Evolutionary conservation across 1,140 invertebrate species (phyloP), one percentile per base, ranked within the genome.

Genomic region (Ceratina japonica): DNA sequence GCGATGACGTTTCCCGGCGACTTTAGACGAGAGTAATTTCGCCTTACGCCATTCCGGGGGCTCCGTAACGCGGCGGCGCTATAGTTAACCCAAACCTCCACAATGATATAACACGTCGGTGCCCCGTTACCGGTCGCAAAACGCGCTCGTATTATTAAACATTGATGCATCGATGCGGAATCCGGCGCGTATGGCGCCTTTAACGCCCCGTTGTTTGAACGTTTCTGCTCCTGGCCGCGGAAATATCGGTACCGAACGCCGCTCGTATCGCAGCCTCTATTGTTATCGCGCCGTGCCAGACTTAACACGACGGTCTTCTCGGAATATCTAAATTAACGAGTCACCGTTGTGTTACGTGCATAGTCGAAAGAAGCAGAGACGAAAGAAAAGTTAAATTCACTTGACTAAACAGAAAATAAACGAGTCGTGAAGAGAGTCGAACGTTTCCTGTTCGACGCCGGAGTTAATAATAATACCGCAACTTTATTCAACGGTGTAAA

Each of bases 161-260:
- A 58, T 71, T 71, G 75, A 71, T 37, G 20, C 75, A 77, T 77
- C 58, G 10, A 0, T 10, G 27, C 44, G 44, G 68, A 77, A 77
- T 71, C 13, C 56, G 27, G 7, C 44, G 24, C 44, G 44, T 62
- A 58, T 27, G 10, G 37, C 58, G 16, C 37, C 24, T 61, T 72
- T 72, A 72, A 56, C 56, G 52, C 7, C 51, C 18, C 5, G 27
- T 56, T 56, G 54, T 56, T 70, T 70, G 20, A 20, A 56, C 66
- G 51, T 56, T 16, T 8, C 18, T 15, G 18, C 16, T 15, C 0
- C 16, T 10, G 22, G n/a, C 51, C 8, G 44, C 2, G 54, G 69
- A 49, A 71, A 59, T 27, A 59, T 61, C n/a, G 66, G n/a, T 69
- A 54, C 18, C 31, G 12, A 3, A 20, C 12, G 31, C 27, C 27